phyloP scores from a whole-genome alignment of 2,888 invertebrate genomes.

The Drosophila setosimentum region DNA sequence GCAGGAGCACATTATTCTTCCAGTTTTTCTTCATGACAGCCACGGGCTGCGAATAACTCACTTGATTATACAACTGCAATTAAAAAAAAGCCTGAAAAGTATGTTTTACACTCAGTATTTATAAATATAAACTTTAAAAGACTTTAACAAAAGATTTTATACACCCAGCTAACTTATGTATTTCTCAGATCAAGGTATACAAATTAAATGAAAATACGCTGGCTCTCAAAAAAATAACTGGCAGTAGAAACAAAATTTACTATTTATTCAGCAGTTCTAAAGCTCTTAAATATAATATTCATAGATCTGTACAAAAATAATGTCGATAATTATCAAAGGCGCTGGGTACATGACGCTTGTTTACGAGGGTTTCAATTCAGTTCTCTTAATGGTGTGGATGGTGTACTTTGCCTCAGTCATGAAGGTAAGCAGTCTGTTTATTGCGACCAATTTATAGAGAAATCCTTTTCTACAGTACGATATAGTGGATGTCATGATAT shows the following conservation, averaged over 20 bases:
- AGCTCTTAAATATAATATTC: neutral
- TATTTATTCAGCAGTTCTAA: neutral
- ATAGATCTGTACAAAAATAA: neutral
- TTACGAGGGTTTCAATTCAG: slow-evolving; percentile 27
- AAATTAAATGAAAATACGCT: neutral
- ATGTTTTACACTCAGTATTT: neutral
- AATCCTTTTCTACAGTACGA: slow-evolving; percentile 5
- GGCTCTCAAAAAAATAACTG: neutral
- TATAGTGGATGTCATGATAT: slow-evolving; percentile 9
- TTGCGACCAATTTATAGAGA: neutral
- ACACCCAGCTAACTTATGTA: neutral
- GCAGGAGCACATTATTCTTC: slow-evolving; percentile 7
- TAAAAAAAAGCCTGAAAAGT: slow-evolving; percentile 12
- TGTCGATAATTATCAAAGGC: slow-evolving; percentile 20
- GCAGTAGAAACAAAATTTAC: neutral
- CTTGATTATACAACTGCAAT: slow-evolving; percentile 21
- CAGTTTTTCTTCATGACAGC: slow-evolving; percentile 4
- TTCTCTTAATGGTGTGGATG: slow-evolving; percentile 15
- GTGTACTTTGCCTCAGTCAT: slow-evolving; percentile 6
- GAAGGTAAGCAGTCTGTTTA: slow-evolving; percentile 14
- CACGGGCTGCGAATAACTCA: slow-evolving; percentile 9
- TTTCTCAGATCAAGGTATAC: neutral
- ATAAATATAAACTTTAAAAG: too few relatives aligned
- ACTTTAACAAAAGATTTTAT: neutral
- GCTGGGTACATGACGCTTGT: slow-evolving; percentile 27